These are phyloP conservation scores for Pseudochaenichthys georgianus DNA, from an alignment of 2,797 vertebrate genomes.

Conservation along the genomic window DNA sequence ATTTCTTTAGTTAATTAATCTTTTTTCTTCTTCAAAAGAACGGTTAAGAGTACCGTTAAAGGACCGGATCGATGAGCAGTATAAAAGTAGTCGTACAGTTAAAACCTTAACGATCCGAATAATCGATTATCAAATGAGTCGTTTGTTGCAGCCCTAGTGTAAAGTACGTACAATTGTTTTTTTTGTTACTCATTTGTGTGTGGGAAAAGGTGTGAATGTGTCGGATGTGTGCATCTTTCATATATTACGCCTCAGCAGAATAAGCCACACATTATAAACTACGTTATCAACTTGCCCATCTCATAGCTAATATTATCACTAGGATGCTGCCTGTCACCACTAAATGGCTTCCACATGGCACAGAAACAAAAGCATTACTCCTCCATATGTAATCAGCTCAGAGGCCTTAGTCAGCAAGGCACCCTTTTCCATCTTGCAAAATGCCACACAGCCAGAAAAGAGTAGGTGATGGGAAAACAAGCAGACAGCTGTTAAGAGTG, in stretches of 20 bases:
- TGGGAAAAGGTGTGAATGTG: not conserved
- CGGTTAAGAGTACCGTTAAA: too few relatives aligned
- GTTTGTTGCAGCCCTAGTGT: too few relatives aligned
- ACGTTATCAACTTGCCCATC: not conserved
- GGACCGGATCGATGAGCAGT: too few relatives aligned
- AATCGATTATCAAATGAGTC: too few relatives aligned
- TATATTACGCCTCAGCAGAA: not conserved
- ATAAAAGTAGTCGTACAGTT: too few relatives aligned
- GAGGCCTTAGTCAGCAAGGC: conserved; percentile 45
- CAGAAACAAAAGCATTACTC: conserved; percentile 24
- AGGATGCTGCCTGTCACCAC: not conserved
- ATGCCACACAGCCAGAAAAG: conserved; percentile 61
- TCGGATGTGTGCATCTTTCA: not conserved
- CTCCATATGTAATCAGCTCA: conserved; percentile 48
- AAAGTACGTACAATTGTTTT: too few relatives aligned
- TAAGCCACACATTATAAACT: not conserved
- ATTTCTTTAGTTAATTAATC: too few relatives aligned
- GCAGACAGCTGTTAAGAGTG: conserved; percentile 68
- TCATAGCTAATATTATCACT: not conserved
- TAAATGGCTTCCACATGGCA: conserved; percentile 22
- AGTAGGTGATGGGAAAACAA: conserved; percentile 66
- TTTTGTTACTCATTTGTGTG: not conserved
- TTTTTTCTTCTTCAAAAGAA: too few relatives aligned
- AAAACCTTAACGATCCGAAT: too few relatives aligned
- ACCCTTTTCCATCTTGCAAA: conserved; percentile 50